Evolutionary conservation across 2,888 invertebrate species (phyloP).

Genomic region (Polydrusus tereticollis): DNA sequence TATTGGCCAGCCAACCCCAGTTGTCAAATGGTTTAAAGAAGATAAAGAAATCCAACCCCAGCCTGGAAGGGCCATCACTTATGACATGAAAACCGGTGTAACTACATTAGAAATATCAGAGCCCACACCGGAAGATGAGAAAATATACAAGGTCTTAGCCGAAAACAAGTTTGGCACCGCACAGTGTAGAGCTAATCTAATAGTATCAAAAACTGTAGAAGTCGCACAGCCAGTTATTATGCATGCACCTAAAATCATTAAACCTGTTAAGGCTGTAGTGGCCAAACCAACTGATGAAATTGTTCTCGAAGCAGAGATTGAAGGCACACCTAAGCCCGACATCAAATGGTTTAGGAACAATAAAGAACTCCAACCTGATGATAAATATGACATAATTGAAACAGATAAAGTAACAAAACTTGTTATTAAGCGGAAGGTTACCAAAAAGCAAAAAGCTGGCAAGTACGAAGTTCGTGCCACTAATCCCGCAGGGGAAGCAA

Average conservation of each 20-base stretch:
- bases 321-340: slow-evolving; percentile 78
- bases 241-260: slow-evolving; percentile 80
- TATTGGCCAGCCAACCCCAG: slow-evolving; percentile 77
- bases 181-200: slow-evolving; percentile 80
- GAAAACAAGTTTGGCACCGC: slow-evolving; percentile 81
- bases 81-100: slow-evolving; percentile 74
- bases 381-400: slow-evolving; percentile 73
- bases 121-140: slow-evolving; percentile 76
- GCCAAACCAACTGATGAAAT: slow-evolving; percentile 79
- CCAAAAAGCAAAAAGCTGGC: slow-evolving; percentile 82
- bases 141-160: slow-evolving; percentile 78
- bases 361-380: slow-evolving; percentile 76
- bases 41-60: slow-evolving; percentile 74
- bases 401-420: slow-evolving; percentile 76
- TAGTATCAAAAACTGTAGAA: slow-evolving; percentile 70
- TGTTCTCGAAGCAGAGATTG: slow-evolving; percentile 78
- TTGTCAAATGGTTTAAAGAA: slow-evolving; percentile 78
- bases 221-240: slow-evolving; percentile 70
- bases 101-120: slow-evolving; percentile 75
- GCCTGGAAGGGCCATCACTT: slow-evolving; percentile 71
- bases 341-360: slow-evolving; percentile 91
- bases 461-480: slow-evolving; percentile 90
- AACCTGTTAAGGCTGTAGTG: slow-evolving; percentile 82
- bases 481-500: slow-evolving; percentile 82
- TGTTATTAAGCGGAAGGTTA: slow-evolving; percentile 71